Base-by-base conservation (phyloP, 64 coral and sea anemone genomes). In the Exaiptasia diaphana region DNA sequence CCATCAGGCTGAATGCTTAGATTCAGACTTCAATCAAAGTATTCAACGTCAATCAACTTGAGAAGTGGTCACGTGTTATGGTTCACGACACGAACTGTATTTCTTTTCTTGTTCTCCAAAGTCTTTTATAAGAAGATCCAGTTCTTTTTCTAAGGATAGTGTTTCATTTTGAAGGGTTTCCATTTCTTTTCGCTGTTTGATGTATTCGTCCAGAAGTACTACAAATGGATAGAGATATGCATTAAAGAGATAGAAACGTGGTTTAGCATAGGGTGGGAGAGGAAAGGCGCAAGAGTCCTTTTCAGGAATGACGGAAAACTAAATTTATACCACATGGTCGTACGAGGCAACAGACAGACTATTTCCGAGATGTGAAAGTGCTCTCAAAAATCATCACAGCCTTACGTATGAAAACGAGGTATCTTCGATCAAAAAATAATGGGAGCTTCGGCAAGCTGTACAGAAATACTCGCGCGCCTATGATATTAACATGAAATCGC, bases 151-250 rank as follows among this genome's bases (percentile, higher is more conserved):
- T 45, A 87, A 18, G 3, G 42, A 45, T 24, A 27, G 26, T 1
- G 71, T 39, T 28, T 87, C 84, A 26, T 22, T 33, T 14, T 37
- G 28, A 35, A 87, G 59, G 40, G 31, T 77, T 50, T 76, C 74
- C 21, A 78, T 58, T 77, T 87, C 84, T 26, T 77, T 25, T 41
- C 74, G 37, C 29, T 87, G 84, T 27, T 42, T 27, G 2, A 58
- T 57, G 33, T 78, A 87, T 22, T 87, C 72, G 4, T 67, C 28
- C 3, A 87, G 41, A 17, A 87, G 53, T 67, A 77, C 84, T 87
- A 22, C 73, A 74, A 61, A 38, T n/a, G n/a, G n/a, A n/a, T n/a
- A n/a, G n/a, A n/a, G n/a, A n/a, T n/a, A n/a, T n/a, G n/a, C n/a
- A n/a, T n/a, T n/a, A n/a, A n/a, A n/a, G n/a, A n/a, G n/a, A n/a